Evolutionary conservation across 2,888 invertebrate species (phyloP).

Genomic region (Drosophila mimica): DNA sequence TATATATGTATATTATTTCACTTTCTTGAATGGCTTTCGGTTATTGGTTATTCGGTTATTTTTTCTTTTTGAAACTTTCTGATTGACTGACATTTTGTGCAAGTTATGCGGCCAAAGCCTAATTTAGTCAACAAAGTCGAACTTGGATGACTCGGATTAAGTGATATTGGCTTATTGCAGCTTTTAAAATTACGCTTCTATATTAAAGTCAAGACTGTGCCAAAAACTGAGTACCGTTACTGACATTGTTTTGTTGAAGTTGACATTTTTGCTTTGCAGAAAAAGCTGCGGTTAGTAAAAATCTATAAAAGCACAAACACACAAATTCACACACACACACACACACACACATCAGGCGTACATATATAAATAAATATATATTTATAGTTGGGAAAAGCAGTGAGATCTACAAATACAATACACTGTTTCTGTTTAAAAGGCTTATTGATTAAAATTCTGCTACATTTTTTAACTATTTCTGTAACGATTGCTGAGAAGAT

Average conservation of each 20-base stretch:
- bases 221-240: slow-evolving; percentile 21
- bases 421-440: background rate
- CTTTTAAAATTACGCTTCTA: slow-evolving; percentile 17
- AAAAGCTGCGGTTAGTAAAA: background rate
- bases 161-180: slow-evolving; percentile 4
- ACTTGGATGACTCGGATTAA: slow-evolving; percentile 12
- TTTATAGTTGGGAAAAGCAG: slow-evolving; percentile 38
- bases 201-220: slow-evolving; percentile 4
- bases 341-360: slow-evolving; percentile 11
- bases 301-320: slow-evolving; percentile 21
- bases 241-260: slow-evolving; percentile 28
- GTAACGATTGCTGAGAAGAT: background rate
- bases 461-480: background rate
- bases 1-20: background rate
- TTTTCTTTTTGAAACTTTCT: background rate
- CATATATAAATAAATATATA: slow-evolving; percentile 1
- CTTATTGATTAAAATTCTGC: background rate
- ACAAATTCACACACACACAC: slow-evolving; percentile 1
- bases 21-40: background rate
- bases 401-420: background rate
- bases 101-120: background rate
- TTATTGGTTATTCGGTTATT: background rate
- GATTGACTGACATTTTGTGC: background rate
- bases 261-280: slow-evolving; percentile 28
- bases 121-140: background rate